Base-by-base conservation (phyloP, 2,888 invertebrate genomes). In the Anodontia alba region DNA sequence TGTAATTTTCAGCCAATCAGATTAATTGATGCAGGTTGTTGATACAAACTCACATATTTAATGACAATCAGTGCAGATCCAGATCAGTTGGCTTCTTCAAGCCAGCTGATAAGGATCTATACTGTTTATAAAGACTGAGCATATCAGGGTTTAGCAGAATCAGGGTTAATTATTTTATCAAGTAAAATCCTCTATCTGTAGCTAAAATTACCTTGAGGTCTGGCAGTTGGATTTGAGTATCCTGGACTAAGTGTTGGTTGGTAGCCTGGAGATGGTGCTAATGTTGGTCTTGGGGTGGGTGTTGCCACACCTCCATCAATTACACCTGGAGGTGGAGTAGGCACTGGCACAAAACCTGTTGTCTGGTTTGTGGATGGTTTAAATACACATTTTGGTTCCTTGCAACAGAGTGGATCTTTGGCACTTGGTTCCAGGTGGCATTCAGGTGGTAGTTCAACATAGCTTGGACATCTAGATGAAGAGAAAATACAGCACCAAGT, bases 341-440 rank as follows among this genome's bases (percentile, higher is more conserved):
- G 85, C 33, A 83, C 76, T 23, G 81, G 81, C 31, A 83, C 74
- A 54, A 84, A 87, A 15, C 87, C 87, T 33, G 79, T 73, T 23
- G 82, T 78, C 67, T 84, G 78, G 76, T 83, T 84, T 57, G 85
- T 80, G 8, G 73, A 75, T 67, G 83, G 78, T 12, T 57, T 42
- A 72, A 85, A 86, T 0, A 71, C 68, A 73, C 88, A 90, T 49
- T 87, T 78, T n/a, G 90, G 90, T 62, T 86, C 81, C 81, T 85
- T 81, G 72, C 88, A 89, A 80, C 88, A 89, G 0, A 86, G 76
- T 42, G 90, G 90, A 72, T 90, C 90, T n/a, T 70, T 72, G 20
- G 88, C 83, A 73, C 88, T 88, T 1, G 83, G 88, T 10, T 87
- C 84, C 76, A 89, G 79, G 20, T 67, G 31, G 67, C 90, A 90